Base-by-base conservation (phyloP, 1,140 invertebrate genomes). In the Cherax destructor region DNA sequence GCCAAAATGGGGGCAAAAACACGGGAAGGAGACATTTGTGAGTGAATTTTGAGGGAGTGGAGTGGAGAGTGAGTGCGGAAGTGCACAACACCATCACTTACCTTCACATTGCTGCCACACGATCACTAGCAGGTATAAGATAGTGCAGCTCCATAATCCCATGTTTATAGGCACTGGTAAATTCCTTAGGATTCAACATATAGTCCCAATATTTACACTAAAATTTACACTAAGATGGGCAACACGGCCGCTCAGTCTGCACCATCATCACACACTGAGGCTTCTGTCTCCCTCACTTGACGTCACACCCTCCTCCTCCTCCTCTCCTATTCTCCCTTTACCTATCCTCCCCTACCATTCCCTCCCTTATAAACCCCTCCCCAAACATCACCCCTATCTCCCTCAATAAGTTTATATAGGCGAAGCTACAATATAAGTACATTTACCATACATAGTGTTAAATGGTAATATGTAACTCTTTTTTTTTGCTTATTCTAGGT, bases 161-260 rank as follows among this genome's bases (percentile, higher is more conserved):
- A 92, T 92, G 92, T 89, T 90, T 92, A 90, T 90, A 92, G 92
- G 92, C 92, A 92, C 92, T 90, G 78, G 80, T 92, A 86, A 92
- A 90, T 90, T 90, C 86, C 92, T 90, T 92, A 92, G 85, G 86
- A 81, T 74, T 86, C 85, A 92, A 92, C 92, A 92, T 92, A 92
- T 90, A 92, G 88, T 90, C 92, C 92, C 86, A 86, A 86, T 89
- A 88, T 90, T 87, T 92, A 90, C 89, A 90, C 85, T 86, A 89
- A 86, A 92, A 86, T 90, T 86, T 86, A 90, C 88, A 86, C 88
- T 86, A 87, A 90, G 49, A 86, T 86, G 61, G 83, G 24, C 77
- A 65, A 79, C 77, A 80, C 88, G 86, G 65, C 92, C 85, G 80
- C 83, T 86, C 81, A 83, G 61, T 92, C 77, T 90, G 86, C 92